Conservation (phyloP, 2,888 invertebrate genomes). For the Volucella inflata region DNA sequence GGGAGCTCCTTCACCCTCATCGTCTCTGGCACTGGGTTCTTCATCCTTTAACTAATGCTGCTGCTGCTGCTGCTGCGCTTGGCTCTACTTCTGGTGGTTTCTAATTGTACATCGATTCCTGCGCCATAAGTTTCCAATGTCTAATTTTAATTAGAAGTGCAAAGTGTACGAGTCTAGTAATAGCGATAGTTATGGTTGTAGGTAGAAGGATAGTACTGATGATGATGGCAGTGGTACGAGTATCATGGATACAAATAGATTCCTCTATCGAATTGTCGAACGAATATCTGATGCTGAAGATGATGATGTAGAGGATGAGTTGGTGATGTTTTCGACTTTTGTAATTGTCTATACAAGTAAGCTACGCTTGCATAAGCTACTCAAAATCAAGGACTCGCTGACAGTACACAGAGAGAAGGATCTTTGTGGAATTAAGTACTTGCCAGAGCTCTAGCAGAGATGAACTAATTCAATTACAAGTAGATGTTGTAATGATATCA, state of each 20-base stretch:
- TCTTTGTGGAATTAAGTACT: constrained; percentile 40
- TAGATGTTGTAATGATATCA: constrained; percentile 18
- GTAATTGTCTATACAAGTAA: constrained; percentile 59
- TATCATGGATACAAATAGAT: neutral
- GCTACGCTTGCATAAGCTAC: constrained; percentile 57
- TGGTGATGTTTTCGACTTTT: constrained; percentile 43
- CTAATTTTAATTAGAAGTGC: constrained; percentile 67
- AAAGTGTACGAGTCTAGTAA: constrained; percentile 39
- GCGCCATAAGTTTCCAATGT: constrained; percentile 55
- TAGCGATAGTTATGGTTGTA: neutral
- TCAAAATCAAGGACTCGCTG: constrained; percentile 40
- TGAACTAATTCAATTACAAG: constrained; percentile 57
- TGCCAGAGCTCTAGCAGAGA: constrained; percentile 1
- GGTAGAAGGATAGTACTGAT: neutral
- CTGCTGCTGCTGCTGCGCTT: neutral
- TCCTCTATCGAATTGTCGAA: constrained; percentile 38
- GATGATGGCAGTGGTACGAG: neutral
- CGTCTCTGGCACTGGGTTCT: too few species aligned
- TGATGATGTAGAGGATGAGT: constrained; percentile 19
- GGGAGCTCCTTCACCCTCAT: neutral
- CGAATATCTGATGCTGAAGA: constrained; percentile 6
- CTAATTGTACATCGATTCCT: constrained; percentile 50
- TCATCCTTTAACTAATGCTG: neutral
- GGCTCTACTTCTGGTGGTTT: too few species aligned
- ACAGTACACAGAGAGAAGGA: constrained; percentile 17